Evolutionary conservation across 2,113 vertebrate genomes (phyloP).

Genomic region (Clarias gariepinus): DNA sequence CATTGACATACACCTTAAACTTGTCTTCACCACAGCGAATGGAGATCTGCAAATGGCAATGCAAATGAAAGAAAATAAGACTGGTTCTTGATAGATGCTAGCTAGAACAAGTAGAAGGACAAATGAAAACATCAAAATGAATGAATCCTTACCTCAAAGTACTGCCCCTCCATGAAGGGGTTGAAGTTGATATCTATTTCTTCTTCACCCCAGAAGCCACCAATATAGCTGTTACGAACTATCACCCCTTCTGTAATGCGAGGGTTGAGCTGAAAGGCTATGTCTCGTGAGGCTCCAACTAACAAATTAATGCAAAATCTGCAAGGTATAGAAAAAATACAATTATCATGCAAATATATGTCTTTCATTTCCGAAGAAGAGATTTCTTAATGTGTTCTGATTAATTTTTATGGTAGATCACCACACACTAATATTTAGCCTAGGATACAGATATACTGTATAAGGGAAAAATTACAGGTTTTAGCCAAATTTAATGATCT

Average conservation of each 20-base stretch:
- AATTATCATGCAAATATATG: background rate
- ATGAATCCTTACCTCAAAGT: constrained; percentile 78
- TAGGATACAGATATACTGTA: background rate
- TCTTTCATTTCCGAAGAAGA: background rate
- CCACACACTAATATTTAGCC: background rate
- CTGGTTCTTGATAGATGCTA: background rate
- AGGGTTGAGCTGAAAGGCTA: constrained; percentile 78
- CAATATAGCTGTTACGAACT: constrained; percentile 75
- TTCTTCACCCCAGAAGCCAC: constrained; percentile 73
- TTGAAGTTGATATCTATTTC: constrained; percentile 66
- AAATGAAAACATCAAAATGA: background rate
- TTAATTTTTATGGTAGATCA: background rate
- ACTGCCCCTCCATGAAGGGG: constrained; percentile 78
- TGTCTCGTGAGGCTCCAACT: constrained; percentile 57
- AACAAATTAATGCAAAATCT: constrained; percentile 77
- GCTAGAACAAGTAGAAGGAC: background rate
- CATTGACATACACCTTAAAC: constrained; percentile 80
- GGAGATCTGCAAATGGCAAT: constrained; percentile 70
- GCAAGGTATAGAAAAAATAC: constrained; percentile 20
- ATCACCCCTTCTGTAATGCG: constrained; percentile 60
- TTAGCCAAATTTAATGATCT: background rate
- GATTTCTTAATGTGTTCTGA: background rate
- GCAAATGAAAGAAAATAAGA: background rate
- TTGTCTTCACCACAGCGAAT: constrained; percentile 73
- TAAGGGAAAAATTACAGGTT: background rate